Evolutionary conservation across 64 coral and sea anemone genomes (phyloP), one percentile per base, ranked within the genome.

Genomic region (Porites lutea): DNA sequence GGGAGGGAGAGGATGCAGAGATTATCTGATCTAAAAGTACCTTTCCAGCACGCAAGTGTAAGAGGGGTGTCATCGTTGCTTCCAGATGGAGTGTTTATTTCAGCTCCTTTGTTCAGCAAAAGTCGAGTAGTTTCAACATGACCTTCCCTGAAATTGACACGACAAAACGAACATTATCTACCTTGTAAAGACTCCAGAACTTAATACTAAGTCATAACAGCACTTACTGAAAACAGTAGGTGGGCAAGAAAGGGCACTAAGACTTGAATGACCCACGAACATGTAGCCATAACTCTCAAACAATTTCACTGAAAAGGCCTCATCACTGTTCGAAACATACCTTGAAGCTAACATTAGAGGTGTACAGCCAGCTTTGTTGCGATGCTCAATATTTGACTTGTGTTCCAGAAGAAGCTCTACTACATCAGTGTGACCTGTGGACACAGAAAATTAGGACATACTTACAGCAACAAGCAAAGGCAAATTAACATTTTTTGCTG

Each of bases 11-110:
- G 27, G 0, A 37, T 37, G 27, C 1, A 37, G 27, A 37, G 27
- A 37, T 37, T 37, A 37, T 37, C 27, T 37, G 27, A 37, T 37
- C 27, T 37, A 37, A 37, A 37, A 45, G 45, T 78, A 99, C 97
- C 97, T 96, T 99, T 99, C 97, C 97, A 99, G 92, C 97, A 99
- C 79, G 97, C 97, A 57, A 99, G 62, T 49, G 97, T 99, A 5
- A 99, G 83, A 6, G 97, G 97, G 66, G 97, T 99, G 73, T 99
- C 97, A 71, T 99, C 97, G 76, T 99, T 99, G 48, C 97, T 99
- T 74, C 97, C 97, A 51, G 97, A 99, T 51, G 97, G 97, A 73
- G 92, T 99, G 88, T 99, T 99, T 51, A 99, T 95, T 92, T 99
- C 97, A 79, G 97, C 97, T 65, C 97, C 94, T 74, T 89, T 89